These are phyloP conservation scores for Tokudaia muenninki DNA, from an alignment of 2,797 vertebrate genomes.

Conservation along the genomic window DNA sequence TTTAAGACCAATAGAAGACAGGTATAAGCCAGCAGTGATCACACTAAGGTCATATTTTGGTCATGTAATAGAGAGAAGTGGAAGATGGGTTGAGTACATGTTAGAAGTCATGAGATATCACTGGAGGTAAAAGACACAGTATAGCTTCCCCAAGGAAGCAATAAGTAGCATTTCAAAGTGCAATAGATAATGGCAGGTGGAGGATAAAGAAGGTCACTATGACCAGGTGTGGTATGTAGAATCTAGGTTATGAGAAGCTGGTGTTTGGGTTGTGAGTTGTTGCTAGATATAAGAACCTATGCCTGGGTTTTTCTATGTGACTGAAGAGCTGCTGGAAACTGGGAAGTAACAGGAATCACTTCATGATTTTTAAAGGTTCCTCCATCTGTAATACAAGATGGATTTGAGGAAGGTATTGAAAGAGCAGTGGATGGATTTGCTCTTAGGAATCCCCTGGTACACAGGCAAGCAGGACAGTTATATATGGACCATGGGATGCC, in stretches of 20 bases:
- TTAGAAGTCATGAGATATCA: background rate
- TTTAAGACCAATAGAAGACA: too few relatives aligned
- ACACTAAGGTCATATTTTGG: background rate
- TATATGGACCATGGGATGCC: fast-evolving
- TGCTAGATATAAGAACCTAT: background rate
- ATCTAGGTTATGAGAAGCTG: background rate
- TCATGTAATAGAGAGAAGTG: background rate
- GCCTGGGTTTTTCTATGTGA: background rate
- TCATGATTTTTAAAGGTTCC: background rate
- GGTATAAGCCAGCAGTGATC: background rate
- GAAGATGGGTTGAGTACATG: background rate
- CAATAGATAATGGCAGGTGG: background rate
- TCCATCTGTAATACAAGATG: background rate
- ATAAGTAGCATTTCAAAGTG: background rate
- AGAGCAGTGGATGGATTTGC: background rate
- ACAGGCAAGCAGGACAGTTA: background rate
- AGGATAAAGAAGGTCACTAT: background rate
- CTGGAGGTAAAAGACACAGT: background rate
- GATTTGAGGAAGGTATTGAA: background rate
- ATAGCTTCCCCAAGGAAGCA: background rate
- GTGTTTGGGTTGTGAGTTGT: background rate
- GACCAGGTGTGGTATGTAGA: fast-evolving
- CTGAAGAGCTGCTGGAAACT: background rate
- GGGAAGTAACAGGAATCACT: background rate
- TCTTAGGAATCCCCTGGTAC: background rate